Conservation (phyloP, 2,888 invertebrate species). For the Notocelia uddmanniana region DNA sequence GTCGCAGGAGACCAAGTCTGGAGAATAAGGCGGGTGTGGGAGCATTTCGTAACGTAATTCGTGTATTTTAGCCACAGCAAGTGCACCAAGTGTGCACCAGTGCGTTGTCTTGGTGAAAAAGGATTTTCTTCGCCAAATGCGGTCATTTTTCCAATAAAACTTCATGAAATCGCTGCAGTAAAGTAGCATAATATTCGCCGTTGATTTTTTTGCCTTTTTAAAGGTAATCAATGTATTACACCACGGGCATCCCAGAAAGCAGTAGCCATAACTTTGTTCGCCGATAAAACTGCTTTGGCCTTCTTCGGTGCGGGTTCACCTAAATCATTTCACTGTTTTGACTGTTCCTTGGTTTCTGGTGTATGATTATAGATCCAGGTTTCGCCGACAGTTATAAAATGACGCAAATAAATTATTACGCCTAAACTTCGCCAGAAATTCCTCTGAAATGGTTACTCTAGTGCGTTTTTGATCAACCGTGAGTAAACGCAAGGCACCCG, state of each 20-base stretch:
- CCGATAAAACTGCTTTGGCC: too few relatives aligned
- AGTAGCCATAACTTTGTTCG: too few relatives aligned
- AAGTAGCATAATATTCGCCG: background rate
- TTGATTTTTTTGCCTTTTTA: background rate
- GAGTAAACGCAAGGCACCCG: background rate
- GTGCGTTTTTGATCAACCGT: background rate
- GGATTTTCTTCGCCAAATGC: background rate
- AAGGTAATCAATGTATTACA: background rate
- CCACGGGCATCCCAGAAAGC: background rate
- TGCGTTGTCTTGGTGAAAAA: slow-evolving; percentile 7
- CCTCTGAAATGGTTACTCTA: background rate
- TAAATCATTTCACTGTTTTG: too few relatives aligned
- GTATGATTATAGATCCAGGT: background rate
- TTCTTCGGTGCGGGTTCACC: too few relatives aligned
- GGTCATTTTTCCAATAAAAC: background rate
- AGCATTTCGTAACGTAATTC: background rate
- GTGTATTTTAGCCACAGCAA: slow-evolving; percentile 5
- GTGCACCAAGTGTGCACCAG: slow-evolving; percentile 10
- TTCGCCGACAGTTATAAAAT: background rate
- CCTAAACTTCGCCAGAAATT: background rate
- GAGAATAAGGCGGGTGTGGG: background rate
- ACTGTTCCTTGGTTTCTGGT: too few relatives aligned
- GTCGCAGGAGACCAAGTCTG: background rate
- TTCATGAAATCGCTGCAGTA: background rate
- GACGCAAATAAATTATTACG: background rate